Base-by-base conservation (phyloP, 2,113 vertebrate genomes). In the Dryoscopus gambensis region DNA sequence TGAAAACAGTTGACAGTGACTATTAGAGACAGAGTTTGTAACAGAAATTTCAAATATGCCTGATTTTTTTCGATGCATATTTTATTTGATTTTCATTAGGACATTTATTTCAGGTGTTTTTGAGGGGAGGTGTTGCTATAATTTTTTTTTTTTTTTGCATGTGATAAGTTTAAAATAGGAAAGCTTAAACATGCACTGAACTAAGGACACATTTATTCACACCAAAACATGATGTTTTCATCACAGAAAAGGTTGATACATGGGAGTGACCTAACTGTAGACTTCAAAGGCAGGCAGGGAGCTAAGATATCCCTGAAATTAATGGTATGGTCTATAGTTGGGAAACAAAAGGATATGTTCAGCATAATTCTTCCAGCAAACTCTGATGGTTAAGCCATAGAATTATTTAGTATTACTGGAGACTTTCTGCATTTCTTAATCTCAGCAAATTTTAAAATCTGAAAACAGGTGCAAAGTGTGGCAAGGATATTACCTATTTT, bases 11-110 rank as follows among this genome's bases (percentile, higher is more conserved):
- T 81, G 56, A 78, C 25, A 53, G 5, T 49, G n/a, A 63, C 55
- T 64, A 30, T 85, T 49, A 76, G 23, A 70, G 63, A n/a, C 12
- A 52, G 40, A 74, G 22, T 55, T 40, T 69, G n/a, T 44, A 91
- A 68, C 4, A 91, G 50, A 16, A 82, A 53, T 14, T 73, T 91
- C 25, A 74, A 23, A 16, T 50, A 15, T 65, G 16, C 4, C 11
- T 50, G 21, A 6, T 15, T 60, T 70, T 80, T 67, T 42, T 71
- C 13, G 30, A 73, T 95, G 19, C 12, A 39, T 55, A 47, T 39
- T 91, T 78, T 65, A 22, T 62, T 93, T 75, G 1, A 52, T 91
- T 94, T 87, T 89, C 86, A 89, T 90, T 76, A 87, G 10, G 47
- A 24, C 4, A 40, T 57, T 75, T 83, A 65, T 96, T 94, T 96